A percentile compares a stretch with the other conserved stretches of the same genome.
Evolutionary conservation across 2,113 vertebrate species (phyloP).

Genomic region (Cisticola juncidis): DNA sequence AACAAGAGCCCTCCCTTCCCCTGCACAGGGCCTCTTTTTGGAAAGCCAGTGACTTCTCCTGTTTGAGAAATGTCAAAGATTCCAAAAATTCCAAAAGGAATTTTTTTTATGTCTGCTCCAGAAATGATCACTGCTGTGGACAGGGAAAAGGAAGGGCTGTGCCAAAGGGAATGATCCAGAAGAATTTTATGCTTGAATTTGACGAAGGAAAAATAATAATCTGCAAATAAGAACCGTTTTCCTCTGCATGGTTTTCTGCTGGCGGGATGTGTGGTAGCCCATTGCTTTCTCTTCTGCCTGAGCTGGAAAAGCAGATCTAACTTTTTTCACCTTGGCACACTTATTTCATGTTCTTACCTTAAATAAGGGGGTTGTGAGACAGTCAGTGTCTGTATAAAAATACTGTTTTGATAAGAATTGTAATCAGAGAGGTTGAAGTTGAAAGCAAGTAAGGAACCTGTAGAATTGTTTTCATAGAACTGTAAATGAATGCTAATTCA

Average conservation of each 20-base stretch:
- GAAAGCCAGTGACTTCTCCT: not conserved
- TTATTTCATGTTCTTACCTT: not conserved
- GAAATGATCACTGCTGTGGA: not conserved
- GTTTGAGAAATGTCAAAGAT: not conserved
- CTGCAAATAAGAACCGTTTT: not conserved
- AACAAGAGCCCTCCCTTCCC: not conserved
- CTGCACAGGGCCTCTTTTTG: too few species aligned
- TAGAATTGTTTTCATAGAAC: not conserved
- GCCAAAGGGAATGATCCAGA: not conserved
- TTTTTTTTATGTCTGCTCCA: not conserved
- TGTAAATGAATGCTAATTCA: fast-evolving
- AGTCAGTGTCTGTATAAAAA: not conserved
- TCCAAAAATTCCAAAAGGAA: not conserved
- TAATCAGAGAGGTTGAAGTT: not conserved
- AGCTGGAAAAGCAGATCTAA: not conserved
- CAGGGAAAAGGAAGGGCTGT: not conserved
- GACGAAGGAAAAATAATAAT: not conserved
- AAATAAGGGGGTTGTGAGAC: not conserved
- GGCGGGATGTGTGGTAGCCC: not conserved
- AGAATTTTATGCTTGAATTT: not conserved
- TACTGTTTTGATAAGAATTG: not conserved
- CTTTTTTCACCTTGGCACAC: not conserved
- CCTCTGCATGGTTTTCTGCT: not conserved
- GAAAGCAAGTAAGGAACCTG: not conserved
- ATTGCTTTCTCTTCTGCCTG: not conserved